phyloP scores from a whole-genome alignment of 2,113 vertebrate species.

The Sakesphorus luctuosus region DNA sequence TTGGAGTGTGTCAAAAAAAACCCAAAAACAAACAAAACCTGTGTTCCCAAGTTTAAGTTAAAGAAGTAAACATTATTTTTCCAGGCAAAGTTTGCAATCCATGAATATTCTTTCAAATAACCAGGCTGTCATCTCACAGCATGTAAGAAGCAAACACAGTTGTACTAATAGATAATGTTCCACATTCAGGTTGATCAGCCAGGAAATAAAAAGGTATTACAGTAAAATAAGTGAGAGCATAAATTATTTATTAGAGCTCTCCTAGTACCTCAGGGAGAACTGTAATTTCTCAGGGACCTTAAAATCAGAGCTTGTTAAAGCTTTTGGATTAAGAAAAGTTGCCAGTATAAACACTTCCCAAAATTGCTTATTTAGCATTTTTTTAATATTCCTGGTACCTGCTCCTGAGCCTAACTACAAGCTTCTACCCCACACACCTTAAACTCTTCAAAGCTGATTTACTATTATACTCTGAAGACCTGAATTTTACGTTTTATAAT shows the following conservation, averaged over 20 bases:
- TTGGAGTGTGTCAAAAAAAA: neutral
- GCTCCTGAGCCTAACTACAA: neutral
- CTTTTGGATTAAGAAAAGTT: neutral
- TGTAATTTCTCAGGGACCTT: neutral
- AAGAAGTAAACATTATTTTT: neutral
- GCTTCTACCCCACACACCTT: neutral
- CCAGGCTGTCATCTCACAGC: neutral
- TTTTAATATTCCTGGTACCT: neutral
- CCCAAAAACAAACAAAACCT: neutral
- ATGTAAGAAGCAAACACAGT: neutral
- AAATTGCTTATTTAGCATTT: neutral
- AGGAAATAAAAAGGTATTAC: neutral
- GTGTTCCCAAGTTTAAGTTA: neutral
- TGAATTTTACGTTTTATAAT: neutral
- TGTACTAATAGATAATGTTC: neutral
- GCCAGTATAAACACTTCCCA: neutral
- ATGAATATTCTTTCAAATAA: neutral
- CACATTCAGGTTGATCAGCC: neutral
- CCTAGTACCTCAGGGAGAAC: neutral
- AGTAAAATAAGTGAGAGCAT: neutral
- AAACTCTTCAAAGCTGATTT: neutral
- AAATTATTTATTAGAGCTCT: neutral
- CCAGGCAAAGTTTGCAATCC: neutral
- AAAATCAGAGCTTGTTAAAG: neutral
- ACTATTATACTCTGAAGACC: neutral